Base-by-base conservation (phyloP, 2,888 invertebrate species). In the Mythimna vitellina region DNA sequence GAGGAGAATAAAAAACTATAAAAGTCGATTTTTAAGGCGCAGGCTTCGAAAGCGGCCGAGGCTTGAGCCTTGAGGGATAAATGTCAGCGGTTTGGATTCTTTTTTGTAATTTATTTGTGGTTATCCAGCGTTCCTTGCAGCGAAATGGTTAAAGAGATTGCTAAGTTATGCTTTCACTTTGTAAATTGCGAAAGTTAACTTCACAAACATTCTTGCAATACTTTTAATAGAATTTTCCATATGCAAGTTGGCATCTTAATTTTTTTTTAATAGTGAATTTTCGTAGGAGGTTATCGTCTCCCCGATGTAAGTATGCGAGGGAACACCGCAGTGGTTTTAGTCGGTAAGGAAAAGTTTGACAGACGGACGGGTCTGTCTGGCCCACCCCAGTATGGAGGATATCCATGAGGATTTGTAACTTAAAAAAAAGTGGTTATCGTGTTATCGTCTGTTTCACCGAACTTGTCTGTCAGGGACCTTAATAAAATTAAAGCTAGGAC, bases 61-160 rank as follows among this genome's bases (percentile, higher is more conserved):
- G 38, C 82, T 85, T 78, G 77, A 75, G 66, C 60, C 83, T 86
- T 80, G 69, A 82, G 84, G 84, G 80, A 86, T 87, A 85, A 88
- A 86, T 84, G 86, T 86, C 86, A 86, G 83, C 74, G 67, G 70
- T 84, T 77, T 75, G 71, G 75, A 84, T 83, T 84, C 69, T 83
- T 85, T 85, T 81, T 78, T 81, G 83, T 87, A 86, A 89, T 89
- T 88, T 89, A 89, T 89, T 83, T 84, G 71, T 71, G 51, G 67
- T 69, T 72, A 84, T 82, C 82, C 80, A 80, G 54, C 53, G 35
- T 83, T 61, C 56, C 46, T 75, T 67, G 53, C 9, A 60, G 65
- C 29, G 5, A 56, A 70, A 62, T 65, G 53, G 25, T 56, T 53
- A 51, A 67, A 56, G 54, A 65, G 22, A 61, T 54, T 49, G 49